Evolutionary conservation across 2,888 invertebrate genomes (phyloP).

Genomic region (Rotaria magnacalcarata): DNA sequence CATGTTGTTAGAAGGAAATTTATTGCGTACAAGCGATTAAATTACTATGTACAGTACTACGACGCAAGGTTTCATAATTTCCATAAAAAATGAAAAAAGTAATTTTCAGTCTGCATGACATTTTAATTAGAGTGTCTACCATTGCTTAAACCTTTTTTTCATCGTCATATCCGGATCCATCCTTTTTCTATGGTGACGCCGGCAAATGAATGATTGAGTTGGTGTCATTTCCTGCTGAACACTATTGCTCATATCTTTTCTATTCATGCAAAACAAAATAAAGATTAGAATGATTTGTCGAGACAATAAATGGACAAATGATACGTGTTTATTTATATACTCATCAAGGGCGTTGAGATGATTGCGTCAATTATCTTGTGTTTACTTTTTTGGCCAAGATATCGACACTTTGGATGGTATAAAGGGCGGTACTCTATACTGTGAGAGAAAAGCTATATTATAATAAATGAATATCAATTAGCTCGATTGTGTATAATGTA

Average conservation of each 20-base stretch:
- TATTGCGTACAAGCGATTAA: background rate
- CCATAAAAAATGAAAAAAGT: background rate
- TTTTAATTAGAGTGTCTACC: background rate
- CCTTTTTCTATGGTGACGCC: background rate
- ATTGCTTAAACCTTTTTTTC: background rate
- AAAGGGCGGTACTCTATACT: background rate
- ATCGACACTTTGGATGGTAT: background rate
- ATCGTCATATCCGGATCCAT: conserved; percentile 7
- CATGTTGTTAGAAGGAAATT: background rate
- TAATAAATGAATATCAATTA: conserved; percentile 21
- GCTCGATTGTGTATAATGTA: background rate
- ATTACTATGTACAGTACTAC: background rate
- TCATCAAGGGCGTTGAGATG: background rate
- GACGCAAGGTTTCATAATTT: background rate
- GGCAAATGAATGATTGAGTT: background rate
- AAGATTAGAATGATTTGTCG: background rate
- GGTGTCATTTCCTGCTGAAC: background rate
- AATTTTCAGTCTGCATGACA: background rate
- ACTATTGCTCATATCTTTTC: background rate
- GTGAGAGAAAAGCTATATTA: background rate
- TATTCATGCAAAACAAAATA: background rate
- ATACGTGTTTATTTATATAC: background rate
- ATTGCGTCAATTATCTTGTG: background rate
- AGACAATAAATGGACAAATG: background rate
- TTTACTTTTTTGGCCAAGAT: background rate